phyloP scores from a whole-genome alignment of 2,888 invertebrate genomes.

The Zonitis immaculata region DNA sequence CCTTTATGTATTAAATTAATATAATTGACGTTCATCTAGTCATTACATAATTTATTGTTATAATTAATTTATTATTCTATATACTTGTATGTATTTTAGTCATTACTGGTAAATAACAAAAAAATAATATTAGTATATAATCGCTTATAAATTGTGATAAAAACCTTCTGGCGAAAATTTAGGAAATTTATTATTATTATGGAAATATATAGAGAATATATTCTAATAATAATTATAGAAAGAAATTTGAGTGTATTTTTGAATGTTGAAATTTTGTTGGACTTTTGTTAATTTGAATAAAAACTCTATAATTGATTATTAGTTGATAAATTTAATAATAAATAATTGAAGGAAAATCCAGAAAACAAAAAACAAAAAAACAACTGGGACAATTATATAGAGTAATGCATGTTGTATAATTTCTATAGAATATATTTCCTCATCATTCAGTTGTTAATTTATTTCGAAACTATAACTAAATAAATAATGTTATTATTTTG shows the following conservation, averaged over 20 bases:
- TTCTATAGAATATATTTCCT: conserved; percentile 25
- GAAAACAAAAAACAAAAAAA: too few species aligned
- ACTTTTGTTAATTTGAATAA: conserved; percentile 18
- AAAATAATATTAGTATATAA: conserved; percentile 37
- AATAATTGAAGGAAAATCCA: conserved; percentile 13
- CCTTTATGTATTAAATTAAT: conserved; percentile 17
- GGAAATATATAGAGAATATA: background rate
- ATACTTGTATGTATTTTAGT: conserved; percentile 29
- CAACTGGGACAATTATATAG: background rate
- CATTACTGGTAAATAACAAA: conserved; percentile 9
- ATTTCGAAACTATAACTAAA: conserved; percentile 16
- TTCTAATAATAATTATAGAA: conserved; percentile 11
- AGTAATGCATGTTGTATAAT: conserved; percentile 27
- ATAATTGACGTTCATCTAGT: conserved; percentile 33
- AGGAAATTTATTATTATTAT: conserved; percentile 7
- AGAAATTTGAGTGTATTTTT: conserved; percentile 23
- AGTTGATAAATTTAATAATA: conserved; percentile 8
- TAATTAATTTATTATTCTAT: conserved; percentile 36
- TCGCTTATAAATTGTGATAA: conserved; percentile 46
- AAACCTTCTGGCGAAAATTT: conserved; percentile 20
- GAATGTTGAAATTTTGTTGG: conserved; percentile 20
- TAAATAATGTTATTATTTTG: conserved; percentile 19
- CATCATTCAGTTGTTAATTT: conserved; percentile 22
- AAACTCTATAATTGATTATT: conserved; percentile 20
- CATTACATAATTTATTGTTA: conserved; percentile 35